Conservation (phyloP, 2,888 invertebrate genomes). For the Philopedon plagiatum region DNA sequence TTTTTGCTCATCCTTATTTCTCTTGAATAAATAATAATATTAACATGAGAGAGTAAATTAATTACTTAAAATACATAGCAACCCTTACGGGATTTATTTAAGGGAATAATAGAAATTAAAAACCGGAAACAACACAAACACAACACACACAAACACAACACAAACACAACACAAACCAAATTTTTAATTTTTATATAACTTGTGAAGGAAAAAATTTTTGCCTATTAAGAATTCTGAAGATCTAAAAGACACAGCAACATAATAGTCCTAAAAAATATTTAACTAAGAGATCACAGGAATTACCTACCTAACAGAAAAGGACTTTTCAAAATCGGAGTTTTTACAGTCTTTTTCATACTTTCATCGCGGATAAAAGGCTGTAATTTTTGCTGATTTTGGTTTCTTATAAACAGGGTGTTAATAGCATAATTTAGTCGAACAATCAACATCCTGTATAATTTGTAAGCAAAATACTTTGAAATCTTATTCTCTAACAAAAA, state of each 20-base stretch:
- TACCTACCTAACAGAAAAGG: neutral
- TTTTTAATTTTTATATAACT: too few species aligned
- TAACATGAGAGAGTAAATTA: too few species aligned
- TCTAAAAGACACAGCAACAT: neutral
- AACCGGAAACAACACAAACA: too few species aligned
- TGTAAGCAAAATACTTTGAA: conserved; percentile 18
- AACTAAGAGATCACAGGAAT: neutral
- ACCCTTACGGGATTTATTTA: neutral
- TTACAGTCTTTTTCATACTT: neutral
- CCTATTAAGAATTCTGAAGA: too few species aligned
- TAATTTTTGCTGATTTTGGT: conserved; percentile 4
- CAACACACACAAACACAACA: too few species aligned
- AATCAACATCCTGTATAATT: conserved; percentile 24
- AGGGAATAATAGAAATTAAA: neutral
- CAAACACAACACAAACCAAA: too few species aligned
- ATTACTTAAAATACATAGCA: too few species aligned
- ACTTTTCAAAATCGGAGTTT: conserved; percentile 3
- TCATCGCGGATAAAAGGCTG: neutral
- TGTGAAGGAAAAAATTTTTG: too few species aligned
- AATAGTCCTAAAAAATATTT: neutral
- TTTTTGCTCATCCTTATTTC: neutral
- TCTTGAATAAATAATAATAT: too few species aligned
- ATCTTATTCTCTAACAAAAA: neutral
- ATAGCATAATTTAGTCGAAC: neutral
- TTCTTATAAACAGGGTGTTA: conserved; percentile 5